Evolutionary conservation across 2,888 invertebrate species (phyloP).

Genomic region (Sepioteuthis lessoniana): DNA sequence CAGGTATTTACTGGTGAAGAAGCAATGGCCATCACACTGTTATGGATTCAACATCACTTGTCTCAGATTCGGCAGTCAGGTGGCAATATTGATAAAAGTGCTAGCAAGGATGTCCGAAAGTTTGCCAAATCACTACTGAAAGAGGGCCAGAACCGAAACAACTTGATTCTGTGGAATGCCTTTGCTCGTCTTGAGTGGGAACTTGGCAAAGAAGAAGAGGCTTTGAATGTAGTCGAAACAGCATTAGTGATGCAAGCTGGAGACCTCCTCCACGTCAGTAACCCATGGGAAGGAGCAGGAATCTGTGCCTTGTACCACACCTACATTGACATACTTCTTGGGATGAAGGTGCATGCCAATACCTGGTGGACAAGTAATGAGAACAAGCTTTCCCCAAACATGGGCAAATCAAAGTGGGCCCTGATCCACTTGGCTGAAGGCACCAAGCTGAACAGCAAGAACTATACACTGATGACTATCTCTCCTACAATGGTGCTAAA

Average conservation of each 20-base stretch:
- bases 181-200: constrained; percentile 69
- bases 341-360: neutral
- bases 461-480: constrained; percentile 49
- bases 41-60: constrained; percentile 50
- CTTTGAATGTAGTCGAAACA: constrained; percentile 66
- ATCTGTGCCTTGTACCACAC: constrained; percentile 49
- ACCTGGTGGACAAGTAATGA: neutral
- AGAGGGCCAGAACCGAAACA: constrained; percentile 71
- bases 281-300: constrained; percentile 47
- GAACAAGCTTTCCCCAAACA: neutral
- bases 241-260: constrained; percentile 62
- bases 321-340: constrained; percentile 45
- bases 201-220: constrained; percentile 68
- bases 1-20: constrained; percentile 54
- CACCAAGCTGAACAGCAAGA: constrained; percentile 54
- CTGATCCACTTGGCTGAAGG: constrained; percentile 58
- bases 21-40: constrained; percentile 58
- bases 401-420: constrained; percentile 50
- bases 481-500: constrained; percentile 54
- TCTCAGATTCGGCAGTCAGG: constrained; percentile 49
- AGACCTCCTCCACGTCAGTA: constrained; percentile 6
- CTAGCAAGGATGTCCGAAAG: constrained; percentile 69
- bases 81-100: constrained; percentile 51
- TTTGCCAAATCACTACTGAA: constrained; percentile 70
- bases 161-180: constrained; percentile 70